Percentiles rank a stretch among this genome's conserved stretches.
These are phyloP conservation scores for Helicoverpa zea DNA, from an alignment of 1,140 invertebrate species.

Conservation along the genomic window DNA sequence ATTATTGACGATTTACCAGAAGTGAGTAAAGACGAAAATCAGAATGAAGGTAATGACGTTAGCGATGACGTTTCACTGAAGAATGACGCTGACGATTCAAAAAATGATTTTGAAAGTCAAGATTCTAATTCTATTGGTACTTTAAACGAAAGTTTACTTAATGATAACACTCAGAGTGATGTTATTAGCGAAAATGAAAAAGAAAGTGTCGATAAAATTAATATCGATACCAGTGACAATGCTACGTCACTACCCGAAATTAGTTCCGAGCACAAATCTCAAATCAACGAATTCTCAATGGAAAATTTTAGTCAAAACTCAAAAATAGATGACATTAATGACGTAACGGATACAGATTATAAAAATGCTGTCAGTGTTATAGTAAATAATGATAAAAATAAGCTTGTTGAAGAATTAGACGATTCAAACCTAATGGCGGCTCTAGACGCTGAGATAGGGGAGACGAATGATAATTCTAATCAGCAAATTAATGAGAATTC, in stretches of 20 bases:
- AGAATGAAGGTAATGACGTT: background rate
- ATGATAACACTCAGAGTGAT: slow-evolving; percentile 5
- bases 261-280: background rate
- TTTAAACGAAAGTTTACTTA: background rate
- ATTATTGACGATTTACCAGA: too few relatives aligned
- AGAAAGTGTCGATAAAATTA: background rate
- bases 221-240: background rate
- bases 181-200: background rate
- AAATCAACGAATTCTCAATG: background rate
- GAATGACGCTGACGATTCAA: background rate
- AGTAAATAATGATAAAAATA: background rate
- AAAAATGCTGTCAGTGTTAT: slow-evolving; percentile 3
- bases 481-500: background rate
- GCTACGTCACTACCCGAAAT: background rate
- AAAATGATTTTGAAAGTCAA: slow-evolving; percentile 10
- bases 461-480: background rate
- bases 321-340: background rate
- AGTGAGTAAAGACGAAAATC: background rate
- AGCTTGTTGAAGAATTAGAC: slow-evolving; percentile 3
- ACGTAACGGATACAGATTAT: background rate
- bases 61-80: background rate
- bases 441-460: slow-evolving; percentile 53
- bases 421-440: slow-evolving; percentile 54
- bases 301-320: background rate
- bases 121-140: slow-evolving; percentile 3